Conservation (phyloP, 1,140 invertebrate genomes). For the Campoletis sonorensis region DNA sequence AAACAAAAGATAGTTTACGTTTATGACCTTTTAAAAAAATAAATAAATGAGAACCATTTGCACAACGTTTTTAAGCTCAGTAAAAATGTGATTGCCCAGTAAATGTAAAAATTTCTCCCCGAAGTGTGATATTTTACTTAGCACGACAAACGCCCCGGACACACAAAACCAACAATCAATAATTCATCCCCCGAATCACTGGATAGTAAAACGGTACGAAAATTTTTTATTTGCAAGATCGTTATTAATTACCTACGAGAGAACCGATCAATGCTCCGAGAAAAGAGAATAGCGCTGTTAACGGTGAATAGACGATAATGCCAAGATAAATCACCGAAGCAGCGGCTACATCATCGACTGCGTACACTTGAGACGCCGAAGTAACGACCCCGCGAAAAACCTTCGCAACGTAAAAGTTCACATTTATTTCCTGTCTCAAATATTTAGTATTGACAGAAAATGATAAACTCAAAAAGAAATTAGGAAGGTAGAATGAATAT, state of each 20-base stretch:
- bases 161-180: background rate
- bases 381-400: slow-evolving; percentile 70
- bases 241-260: slow-evolving; percentile 66
- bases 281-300: slow-evolving; percentile 68
- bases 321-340: slow-evolving; percentile 72
- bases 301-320: slow-evolving; percentile 73
- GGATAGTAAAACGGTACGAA: background rate
- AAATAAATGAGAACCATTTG: too few species aligned
- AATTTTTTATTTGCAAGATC: background rate
- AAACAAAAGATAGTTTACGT: too few species aligned
- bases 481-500: background rate
- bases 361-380: slow-evolving; percentile 72
- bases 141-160: background rate
- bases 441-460: background rate
- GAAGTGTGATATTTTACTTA: background rate
- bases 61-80: too few species aligned
- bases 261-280: slow-evolving; percentile 69
- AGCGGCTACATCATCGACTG: slow-evolving; percentile 65
- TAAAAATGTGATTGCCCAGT: too few species aligned
- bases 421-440: background rate
- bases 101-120: background rate
- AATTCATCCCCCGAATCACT: background rate
- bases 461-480: too few species aligned
- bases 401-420: slow-evolving; percentile 59
- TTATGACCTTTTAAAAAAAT: background rate